A percentile compares a stretch with the other conserved stretches of the same genome.
These are phyloP conservation scores for Phlogophora meticulosa DNA, from an alignment of 2,888 invertebrate species.

Conservation along the genomic window DNA sequence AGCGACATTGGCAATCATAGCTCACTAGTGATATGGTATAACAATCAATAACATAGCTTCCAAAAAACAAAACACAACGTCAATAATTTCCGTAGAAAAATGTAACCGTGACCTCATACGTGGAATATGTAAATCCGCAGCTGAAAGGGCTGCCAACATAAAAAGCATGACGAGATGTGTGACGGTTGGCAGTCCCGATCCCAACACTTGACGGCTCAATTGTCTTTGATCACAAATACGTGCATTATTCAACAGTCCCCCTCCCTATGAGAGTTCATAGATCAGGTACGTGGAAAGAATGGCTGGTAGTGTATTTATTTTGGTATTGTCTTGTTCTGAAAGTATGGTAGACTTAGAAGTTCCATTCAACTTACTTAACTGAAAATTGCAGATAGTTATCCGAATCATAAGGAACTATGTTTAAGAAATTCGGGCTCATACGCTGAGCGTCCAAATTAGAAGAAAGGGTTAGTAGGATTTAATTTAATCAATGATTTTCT, in stretches of 20 bases:
- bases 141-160: conserved; percentile 70
- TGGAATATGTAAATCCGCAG: conserved; percentile 55
- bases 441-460: no score
- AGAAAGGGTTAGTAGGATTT: no score
- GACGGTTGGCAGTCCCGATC: conserved; percentile 68
- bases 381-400: no score
- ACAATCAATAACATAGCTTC: no score
- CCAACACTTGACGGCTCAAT: conserved; percentile 79
- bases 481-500: no score
- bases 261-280: conserved; percentile 52
- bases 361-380: no score
- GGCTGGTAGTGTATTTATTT: conserved; percentile 6
- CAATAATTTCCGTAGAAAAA: neutral
- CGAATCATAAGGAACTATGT: neutral
- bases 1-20: no score
- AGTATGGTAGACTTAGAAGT: no score
- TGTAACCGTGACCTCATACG: conserved; percentile 46
- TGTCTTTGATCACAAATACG: conserved; percentile 86
- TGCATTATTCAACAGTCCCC: conserved; percentile 81
- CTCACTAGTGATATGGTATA: no score
- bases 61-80: conserved; percentile 1
- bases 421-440: no score
- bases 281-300: conserved; percentile 48
- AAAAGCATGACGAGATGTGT: conserved; percentile 74
- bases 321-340: neutral